phyloP scores from a whole-genome alignment of 2,888 invertebrate species.

The Tipula lateralis region DNA sequence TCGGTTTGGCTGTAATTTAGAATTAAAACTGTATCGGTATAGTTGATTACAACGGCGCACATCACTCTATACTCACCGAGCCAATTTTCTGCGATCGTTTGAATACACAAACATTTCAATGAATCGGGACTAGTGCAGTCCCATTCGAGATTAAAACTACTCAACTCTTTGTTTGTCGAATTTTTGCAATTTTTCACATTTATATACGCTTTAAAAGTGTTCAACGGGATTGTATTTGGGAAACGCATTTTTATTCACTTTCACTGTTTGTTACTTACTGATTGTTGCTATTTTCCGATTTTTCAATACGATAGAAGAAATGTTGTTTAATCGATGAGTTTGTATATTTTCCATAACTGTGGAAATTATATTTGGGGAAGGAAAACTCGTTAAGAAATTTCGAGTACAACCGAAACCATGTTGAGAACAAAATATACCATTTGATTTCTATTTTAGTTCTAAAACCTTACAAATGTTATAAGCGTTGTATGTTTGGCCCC shows the following conservation, averaged over 20 bases:
- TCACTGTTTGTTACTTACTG: conserved; percentile 30
- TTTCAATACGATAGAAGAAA: no score
- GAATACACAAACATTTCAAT: conserved; percentile 44
- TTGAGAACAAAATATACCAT: neutral
- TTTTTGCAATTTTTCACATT: conserved; percentile 32
- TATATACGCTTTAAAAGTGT: conserved; percentile 46
- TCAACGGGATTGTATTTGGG: conserved; percentile 45
- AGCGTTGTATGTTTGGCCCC: no score
- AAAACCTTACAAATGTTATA: neutral
- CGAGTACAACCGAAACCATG: neutral
- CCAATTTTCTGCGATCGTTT: conserved; percentile 46
- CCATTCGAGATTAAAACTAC: conserved; percentile 38
- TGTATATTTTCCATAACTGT: no score
- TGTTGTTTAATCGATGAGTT: neutral
- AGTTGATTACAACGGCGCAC: no score
- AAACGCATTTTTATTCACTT: conserved; percentile 38
- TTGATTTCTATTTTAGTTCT: no score
- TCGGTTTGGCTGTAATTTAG: conserved; percentile 42
- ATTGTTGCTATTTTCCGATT: no score
- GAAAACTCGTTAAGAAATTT: no score
- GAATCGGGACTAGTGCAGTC: conserved; percentile 41
- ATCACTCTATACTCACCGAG: conserved; percentile 39
- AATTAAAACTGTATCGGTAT: neutral
- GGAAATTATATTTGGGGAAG: no score
- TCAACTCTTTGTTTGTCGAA: conserved; percentile 31